These are phyloP conservation scores for Trachelus iudaicus DNA, from an alignment of 2,888 invertebrate genomes.

Conservation along the genomic window DNA sequence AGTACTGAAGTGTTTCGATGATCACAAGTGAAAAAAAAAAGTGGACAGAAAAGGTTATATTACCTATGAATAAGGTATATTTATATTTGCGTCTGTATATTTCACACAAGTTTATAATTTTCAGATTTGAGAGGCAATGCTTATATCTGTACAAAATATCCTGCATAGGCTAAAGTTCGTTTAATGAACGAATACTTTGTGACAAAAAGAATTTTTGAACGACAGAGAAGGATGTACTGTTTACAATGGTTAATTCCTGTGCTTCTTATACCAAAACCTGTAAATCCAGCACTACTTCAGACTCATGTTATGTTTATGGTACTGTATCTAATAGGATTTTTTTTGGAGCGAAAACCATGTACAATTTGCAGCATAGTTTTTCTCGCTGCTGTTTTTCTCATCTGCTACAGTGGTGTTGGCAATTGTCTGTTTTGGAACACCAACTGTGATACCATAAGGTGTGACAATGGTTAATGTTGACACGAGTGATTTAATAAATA, in stretches of 20 bases:
- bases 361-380: slow-evolving; percentile 97
- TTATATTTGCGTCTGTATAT: no score
- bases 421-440: slow-evolving; percentile 93
- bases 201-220: no score
- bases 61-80: no score
- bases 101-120: no score
- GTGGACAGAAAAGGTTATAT: no score
- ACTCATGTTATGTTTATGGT: slow-evolving; percentile 98
- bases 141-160: no score
- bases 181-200: no score
- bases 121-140: no score
- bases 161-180: no score
- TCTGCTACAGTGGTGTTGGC: slow-evolving; percentile 96
- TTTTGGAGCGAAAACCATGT: slow-evolving; percentile 96
- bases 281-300: slow-evolving; percentile 94
- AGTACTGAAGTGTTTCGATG: no score
- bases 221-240: slow-evolving; percentile 82
- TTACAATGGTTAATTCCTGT: slow-evolving; percentile 98
- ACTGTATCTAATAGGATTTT: slow-evolving; percentile 95
- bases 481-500: no score
- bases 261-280: slow-evolving; percentile 95
- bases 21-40: no score
- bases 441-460: slow-evolving; percentile 74
- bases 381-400: slow-evolving; percentile 89
- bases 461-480: slow-evolving; percentile 50